These are phyloP conservation scores for Trinorchestia longiramus DNA, from an alignment of 1,140 invertebrate species.

Conservation along the genomic window DNA sequence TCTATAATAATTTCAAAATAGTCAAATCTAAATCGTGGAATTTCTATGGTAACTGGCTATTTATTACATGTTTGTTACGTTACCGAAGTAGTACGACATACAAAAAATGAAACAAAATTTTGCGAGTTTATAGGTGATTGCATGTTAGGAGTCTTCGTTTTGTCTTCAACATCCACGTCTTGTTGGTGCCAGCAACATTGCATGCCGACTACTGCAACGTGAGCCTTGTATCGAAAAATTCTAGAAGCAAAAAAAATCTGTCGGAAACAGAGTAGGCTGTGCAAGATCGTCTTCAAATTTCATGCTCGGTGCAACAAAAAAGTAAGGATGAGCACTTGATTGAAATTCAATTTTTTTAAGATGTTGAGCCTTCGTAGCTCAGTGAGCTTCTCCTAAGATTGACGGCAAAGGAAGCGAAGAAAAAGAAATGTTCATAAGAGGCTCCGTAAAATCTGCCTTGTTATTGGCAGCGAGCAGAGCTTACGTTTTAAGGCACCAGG, in stretches of 20 bases:
- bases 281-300: not conserved
- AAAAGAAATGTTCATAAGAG: not conserved
- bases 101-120: no score
- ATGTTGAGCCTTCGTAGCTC: not conserved
- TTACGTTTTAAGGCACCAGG: not conserved
- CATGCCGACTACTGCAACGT: not conserved
- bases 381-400: not conserved
- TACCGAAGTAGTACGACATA: no score
- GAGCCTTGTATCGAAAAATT: not conserved
- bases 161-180: not conserved
- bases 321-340: constrained; percentile 40
- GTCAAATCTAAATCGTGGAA: no score
- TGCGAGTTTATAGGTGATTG: no score
- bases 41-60: no score
- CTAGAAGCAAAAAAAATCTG: not conserved
- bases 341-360: constrained; percentile 41
- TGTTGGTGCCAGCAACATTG: not conserved
- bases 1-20: no score
- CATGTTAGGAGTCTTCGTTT: no score
- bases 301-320: not conserved
- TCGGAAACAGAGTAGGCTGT: not conserved
- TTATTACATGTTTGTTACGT: no score
- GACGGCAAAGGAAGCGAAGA: not conserved
- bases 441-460: not conserved
- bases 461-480: not conserved